These are phyloP conservation scores for Chironomus tepperi DNA, from an alignment of 1,140 invertebrate species.

Conservation along the genomic window DNA sequence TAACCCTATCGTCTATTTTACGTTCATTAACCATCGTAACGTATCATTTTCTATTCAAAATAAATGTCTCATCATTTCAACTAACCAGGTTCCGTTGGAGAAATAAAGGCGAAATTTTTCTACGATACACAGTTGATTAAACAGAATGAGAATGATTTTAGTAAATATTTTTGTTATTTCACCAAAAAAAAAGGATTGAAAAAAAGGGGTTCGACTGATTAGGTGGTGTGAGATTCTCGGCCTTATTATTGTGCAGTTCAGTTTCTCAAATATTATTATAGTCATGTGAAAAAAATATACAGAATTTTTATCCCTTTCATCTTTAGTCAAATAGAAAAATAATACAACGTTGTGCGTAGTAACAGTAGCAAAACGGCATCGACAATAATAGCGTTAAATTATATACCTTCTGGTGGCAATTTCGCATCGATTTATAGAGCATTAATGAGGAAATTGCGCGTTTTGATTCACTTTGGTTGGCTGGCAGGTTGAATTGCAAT, in stretches of 20 bases:
- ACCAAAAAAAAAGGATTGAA: not conserved
- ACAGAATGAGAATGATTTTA: slow-evolving; percentile 18
- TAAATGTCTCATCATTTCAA: slow-evolving; percentile 22
- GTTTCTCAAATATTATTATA: too few species aligned
- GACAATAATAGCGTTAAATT: slow-evolving; percentile 7
- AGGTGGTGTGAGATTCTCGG: not conserved
- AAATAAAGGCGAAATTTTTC: too few species aligned
- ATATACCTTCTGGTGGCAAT: slow-evolving; percentile 12
- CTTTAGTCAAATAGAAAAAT: slow-evolving; percentile 14
- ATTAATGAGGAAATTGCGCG: too few species aligned
- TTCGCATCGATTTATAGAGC: not conserved
- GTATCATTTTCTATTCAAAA: slow-evolving; percentile 7
- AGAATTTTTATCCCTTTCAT: slow-evolving; percentile 6
- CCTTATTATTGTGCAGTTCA: not conserved
- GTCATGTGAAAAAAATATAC: not conserved
- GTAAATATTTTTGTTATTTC: slow-evolving; percentile 19
- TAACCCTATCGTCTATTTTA: slow-evolving; percentile 15
- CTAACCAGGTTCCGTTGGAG: not conserved
- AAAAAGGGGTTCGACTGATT: not conserved
- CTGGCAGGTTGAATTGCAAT: too few species aligned
- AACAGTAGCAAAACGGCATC: too few species aligned
- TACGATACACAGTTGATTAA: slow-evolving; percentile 7
- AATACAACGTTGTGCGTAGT: not conserved
- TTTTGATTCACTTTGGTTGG: too few species aligned
- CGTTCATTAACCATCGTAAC: slow-evolving; percentile 20